Percentiles rank a stretch among this genome's conserved stretches.
phyloP scores from a whole-genome alignment of 2,113 vertebrate genomes.

The Apodemus sylvaticus region DNA sequence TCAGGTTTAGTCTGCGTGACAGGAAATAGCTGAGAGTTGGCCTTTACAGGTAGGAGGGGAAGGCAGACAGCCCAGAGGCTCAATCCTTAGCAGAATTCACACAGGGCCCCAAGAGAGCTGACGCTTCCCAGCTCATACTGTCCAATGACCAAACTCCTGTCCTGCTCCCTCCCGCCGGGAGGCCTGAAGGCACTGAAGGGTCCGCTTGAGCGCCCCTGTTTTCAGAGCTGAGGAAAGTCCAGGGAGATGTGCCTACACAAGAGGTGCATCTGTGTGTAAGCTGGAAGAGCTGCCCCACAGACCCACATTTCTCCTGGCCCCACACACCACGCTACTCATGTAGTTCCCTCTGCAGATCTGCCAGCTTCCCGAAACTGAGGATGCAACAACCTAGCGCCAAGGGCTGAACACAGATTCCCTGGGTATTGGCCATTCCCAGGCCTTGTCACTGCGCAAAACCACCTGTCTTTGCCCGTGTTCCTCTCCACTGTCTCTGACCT shows the following conservation, averaged over 20 bases:
- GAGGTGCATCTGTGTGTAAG: not conserved
- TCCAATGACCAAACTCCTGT: not conserved
- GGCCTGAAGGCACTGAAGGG: not conserved
- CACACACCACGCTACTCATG: no score
- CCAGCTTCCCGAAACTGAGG: not conserved
- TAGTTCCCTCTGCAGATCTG: not conserved
- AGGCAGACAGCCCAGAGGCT: not conserved
- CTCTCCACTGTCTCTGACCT: not conserved
- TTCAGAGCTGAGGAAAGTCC: not conserved
- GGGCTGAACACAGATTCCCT: not conserved
- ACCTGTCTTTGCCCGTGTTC: not conserved
- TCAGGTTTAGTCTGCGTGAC: not conserved
- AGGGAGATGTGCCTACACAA: not conserved
- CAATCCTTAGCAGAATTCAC: not conserved
- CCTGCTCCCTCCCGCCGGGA: no score
- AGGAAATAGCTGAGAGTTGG: not conserved
- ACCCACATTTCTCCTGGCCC: not conserved
- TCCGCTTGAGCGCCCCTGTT: not conserved
- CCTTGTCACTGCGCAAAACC: not conserved
- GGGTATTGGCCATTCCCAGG: not conserved
- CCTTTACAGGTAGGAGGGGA: not conserved
- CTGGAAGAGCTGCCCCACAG: not conserved
- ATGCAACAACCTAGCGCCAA: not conserved
- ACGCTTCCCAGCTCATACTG: not conserved
- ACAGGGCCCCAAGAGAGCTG: not conserved